phyloP scores from a whole-genome alignment of 2,113 vertebrate species.

The Tragulus kanchil region DNA sequence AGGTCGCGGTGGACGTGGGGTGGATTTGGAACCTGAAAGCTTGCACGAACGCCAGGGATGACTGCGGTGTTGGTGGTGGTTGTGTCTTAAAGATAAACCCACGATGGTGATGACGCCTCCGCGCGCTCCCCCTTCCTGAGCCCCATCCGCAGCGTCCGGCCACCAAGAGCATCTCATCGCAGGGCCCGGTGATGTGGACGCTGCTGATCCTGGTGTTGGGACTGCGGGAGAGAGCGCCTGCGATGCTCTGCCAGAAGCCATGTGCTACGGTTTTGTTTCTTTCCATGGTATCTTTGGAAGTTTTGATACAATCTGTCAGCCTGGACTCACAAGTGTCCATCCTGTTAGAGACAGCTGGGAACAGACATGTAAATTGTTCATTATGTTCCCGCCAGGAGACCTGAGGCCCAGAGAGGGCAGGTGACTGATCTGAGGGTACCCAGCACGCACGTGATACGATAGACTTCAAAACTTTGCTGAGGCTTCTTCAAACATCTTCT shows the following conservation, averaged over 20 bases:
- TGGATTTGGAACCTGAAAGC: neutral
- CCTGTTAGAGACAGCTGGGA: neutral
- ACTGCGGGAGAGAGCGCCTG: accelerated
- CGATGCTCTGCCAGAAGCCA: no score
- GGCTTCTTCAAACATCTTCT: neutral
- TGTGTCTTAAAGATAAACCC: neutral
- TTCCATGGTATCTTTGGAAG: neutral
- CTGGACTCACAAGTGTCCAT: neutral
- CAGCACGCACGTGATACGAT: neutral
- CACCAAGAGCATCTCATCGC: accelerated
- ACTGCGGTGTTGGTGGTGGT: neutral
- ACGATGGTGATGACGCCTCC: accelerated
- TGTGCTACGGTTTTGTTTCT: neutral
- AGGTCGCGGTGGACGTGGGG: neutral
- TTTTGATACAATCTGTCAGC: neutral
- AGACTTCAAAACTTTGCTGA: neutral
- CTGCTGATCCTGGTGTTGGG: accelerated
- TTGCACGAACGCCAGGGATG: accelerated
- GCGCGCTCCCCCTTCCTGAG: accelerated
- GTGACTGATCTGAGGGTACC: neutral
- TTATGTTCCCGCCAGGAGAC: neutral
- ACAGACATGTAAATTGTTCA: no score
- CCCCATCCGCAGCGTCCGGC: accelerated
- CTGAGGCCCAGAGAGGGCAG: neutral
- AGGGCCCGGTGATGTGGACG: neutral